Percentiles rank a stretch among this genome's conserved stretches.
phyloP scores from a whole-genome alignment of 1,140 invertebrate species.

The Microvelia longipes region DNA sequence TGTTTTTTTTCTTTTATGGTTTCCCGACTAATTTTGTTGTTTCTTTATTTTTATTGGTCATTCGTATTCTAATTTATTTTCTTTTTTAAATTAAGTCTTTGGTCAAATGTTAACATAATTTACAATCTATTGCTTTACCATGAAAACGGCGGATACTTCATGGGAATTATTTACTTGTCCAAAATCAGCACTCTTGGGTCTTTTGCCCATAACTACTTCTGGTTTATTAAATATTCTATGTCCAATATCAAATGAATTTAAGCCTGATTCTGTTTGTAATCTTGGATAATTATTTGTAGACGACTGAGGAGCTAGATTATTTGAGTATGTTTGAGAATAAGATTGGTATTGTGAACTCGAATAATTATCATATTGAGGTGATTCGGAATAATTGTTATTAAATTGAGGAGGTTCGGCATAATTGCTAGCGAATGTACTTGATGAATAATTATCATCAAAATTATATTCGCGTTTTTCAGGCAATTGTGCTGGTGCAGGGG shows the following conservation, averaged over 20 bases:
- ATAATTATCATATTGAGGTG: background rate
- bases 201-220: background rate
- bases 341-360: background rate
- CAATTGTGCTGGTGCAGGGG: background rate
- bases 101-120: background rate
- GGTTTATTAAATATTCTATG: background rate
- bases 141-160: background rate
- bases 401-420: background rate
- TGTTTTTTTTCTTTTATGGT: too few relatives aligned
- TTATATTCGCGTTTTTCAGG: background rate
- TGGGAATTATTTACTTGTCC: background rate
- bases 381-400: background rate
- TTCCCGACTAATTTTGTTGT: too few relatives aligned
- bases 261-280: background rate
- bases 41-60: too few relatives aligned
- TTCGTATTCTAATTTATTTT: too few relatives aligned
- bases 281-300: background rate
- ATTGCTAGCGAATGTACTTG: background rate
- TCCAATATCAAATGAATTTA: background rate
- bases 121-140: background rate
- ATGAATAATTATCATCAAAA: background rate
- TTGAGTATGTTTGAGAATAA: background rate
- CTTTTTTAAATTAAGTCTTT: background rate
- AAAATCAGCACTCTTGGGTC: background rate
- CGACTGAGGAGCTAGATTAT: background rate